Evolutionary conservation across 2,888 invertebrate genomes (phyloP).

Genomic region (Diarsia dahlii): DNA sequence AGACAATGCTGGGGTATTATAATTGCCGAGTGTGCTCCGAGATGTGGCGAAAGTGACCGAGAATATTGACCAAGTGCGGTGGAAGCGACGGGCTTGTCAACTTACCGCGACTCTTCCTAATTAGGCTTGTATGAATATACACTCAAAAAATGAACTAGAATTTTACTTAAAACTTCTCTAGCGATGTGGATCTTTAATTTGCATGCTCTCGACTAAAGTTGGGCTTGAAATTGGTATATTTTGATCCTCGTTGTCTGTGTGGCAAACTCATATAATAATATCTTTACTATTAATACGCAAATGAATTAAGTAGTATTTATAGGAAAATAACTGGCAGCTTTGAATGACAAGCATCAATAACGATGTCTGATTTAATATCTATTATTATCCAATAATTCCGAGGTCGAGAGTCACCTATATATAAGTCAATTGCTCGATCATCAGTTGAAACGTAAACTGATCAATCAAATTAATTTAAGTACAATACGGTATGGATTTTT

Average conservation of each 20-base stretch:
- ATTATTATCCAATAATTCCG: constrained; percentile 14
- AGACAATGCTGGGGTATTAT: constrained; percentile 80
- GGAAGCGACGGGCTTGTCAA: constrained; percentile 22
- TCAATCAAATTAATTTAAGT: constrained; percentile 16
- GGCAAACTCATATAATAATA: background rate
- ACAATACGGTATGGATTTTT: background rate
- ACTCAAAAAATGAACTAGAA: background rate
- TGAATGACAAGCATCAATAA: background rate
- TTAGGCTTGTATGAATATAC: background rate
- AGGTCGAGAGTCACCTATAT: constrained; percentile 46
- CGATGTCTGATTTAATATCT: constrained; percentile 11
- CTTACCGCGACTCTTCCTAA: constrained; percentile 12
- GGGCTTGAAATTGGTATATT: background rate
- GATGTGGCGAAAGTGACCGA: constrained; percentile 80
- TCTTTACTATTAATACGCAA: background rate
- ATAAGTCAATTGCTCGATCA: constrained; percentile 35
- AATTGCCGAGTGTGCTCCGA: constrained; percentile 74
- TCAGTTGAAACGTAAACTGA: constrained; percentile 36
- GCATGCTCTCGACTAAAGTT: too few relatives aligned
- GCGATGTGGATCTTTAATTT: background rate
- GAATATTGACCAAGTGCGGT: constrained; percentile 48
- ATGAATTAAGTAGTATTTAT: background rate
- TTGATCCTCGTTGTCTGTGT: background rate
- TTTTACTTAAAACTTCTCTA: background rate
- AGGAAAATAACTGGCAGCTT: background rate